Evolutionary conservation across 1,140 invertebrate species (phyloP).

Genomic region (Drosophila neocordata): DNA sequence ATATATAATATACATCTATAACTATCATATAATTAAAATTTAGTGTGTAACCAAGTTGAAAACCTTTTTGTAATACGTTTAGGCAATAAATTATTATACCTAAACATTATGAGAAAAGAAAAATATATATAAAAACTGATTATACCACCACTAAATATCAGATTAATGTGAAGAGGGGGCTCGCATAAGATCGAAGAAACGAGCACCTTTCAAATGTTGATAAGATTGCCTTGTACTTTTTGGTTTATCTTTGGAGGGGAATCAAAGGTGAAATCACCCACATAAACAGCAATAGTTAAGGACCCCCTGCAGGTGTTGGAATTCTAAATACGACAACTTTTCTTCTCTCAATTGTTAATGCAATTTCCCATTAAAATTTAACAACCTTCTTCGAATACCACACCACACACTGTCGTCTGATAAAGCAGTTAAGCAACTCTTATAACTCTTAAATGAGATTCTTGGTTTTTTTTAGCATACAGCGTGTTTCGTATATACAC

Average conservation of each 20-base stretch:
- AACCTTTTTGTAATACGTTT: conserved; percentile 19
- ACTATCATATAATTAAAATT: not conserved
- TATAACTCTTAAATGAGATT: not conserved
- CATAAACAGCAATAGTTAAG: not conserved
- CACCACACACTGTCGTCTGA: not conserved
- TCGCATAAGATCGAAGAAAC: conserved; percentile 18
- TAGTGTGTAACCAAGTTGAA: conserved; percentile 1
- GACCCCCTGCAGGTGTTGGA: not conserved
- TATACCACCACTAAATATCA: conserved; percentile 14
- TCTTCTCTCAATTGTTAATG: not conserved
- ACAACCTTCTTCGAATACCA: not conserved
- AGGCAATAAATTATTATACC: conserved; percentile 19
- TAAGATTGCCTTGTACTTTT: not conserved
- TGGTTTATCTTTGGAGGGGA: not conserved
- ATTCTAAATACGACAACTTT: too few species aligned
- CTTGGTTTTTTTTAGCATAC: too few species aligned
- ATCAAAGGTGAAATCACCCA: not conserved
- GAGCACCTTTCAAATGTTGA: not conserved
- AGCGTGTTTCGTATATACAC: not conserved
- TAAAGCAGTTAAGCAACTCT: not conserved
- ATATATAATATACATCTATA: not conserved
- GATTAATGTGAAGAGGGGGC: conserved; percentile 8
- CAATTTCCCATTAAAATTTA: not conserved
- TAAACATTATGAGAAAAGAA: conserved; percentile 24
- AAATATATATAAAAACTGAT: conserved; percentile 30